phyloP scores from a whole-genome alignment of 2,113 vertebrate genomes.

The Montifringilla adamsi region DNA sequence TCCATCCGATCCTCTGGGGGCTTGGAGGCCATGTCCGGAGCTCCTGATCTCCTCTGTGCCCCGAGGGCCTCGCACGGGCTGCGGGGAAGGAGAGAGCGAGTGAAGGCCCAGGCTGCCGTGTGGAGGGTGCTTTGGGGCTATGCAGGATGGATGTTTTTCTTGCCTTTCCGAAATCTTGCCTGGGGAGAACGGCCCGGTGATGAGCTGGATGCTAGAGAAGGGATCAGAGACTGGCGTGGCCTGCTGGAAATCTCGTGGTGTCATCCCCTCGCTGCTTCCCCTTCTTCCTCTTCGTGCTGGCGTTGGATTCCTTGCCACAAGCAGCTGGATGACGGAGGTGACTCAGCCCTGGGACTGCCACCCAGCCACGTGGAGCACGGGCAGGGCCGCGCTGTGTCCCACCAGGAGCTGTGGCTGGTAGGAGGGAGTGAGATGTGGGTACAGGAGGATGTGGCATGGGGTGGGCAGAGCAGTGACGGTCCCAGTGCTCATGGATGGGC shows the following conservation, averaged over 20 bases:
- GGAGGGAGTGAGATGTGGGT: not conserved
- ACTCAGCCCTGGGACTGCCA: not conserved
- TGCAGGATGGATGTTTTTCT: not conserved
- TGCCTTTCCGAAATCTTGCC: not conserved
- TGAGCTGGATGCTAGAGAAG: not conserved
- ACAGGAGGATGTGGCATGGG: not conserved
- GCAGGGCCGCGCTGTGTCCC: not conserved
- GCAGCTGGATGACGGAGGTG: not conserved
- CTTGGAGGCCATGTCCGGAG: not conserved
- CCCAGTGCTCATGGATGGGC: not conserved
- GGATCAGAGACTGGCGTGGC: not conserved
- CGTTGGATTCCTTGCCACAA: not conserved
- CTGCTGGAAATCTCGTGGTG: not conserved
- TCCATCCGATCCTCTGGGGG: not conserved
- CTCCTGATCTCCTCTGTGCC: not conserved
- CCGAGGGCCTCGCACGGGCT: not conserved
- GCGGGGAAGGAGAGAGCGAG: not conserved
- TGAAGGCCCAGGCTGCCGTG: not conserved
- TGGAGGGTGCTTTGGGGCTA: not conserved
- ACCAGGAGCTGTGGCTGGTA: not conserved
- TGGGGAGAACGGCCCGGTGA: not conserved
- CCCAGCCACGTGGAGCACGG: not conserved
- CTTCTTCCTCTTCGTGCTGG: not conserved
- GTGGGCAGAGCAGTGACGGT: not conserved
- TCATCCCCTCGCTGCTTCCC: not conserved